These are phyloP conservation scores for Holacanthella duospinosa DNA, from an alignment of 2,888 invertebrate species.

Conservation along the genomic window DNA sequence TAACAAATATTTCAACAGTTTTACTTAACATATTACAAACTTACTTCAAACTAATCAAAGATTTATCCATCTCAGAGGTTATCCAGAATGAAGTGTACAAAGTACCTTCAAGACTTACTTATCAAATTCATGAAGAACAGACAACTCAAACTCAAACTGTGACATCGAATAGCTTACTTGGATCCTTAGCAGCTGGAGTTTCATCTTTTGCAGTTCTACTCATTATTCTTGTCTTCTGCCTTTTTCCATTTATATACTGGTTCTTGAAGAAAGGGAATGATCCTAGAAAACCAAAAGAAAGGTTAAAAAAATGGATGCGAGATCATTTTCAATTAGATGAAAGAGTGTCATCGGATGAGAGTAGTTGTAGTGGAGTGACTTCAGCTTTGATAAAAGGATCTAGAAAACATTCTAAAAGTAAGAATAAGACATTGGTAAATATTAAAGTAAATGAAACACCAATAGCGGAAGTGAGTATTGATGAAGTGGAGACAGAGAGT, in stretches of 20 bases:
- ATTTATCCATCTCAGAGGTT: too few relatives aligned
- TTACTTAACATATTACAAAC: too few relatives aligned
- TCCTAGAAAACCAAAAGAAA: not conserved
- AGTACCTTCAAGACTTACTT: not conserved
- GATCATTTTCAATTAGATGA: not conserved
- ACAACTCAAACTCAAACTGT: not conserved
- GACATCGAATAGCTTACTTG: not conserved
- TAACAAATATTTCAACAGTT: not conserved
- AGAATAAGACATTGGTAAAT: not conserved
- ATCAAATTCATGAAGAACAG: not conserved
- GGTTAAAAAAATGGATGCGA: not conserved
- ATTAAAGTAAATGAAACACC: not conserved
- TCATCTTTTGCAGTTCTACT: not conserved
- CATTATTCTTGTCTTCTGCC: not conserved
- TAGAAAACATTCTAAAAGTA: not conserved
- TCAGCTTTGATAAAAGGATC: too few relatives aligned
- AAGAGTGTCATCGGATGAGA: not conserved
- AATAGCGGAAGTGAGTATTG: not conserved
- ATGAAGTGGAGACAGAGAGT: not conserved
- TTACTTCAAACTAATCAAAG: too few relatives aligned
- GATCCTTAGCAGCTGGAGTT: not conserved
- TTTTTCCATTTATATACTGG: not conserved
- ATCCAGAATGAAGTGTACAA: slow-evolving; percentile 3
- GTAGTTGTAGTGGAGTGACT: not conserved
- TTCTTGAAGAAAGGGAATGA: not conserved